phyloP scores from a whole-genome alignment of 1,140 invertebrate species.

The Coelopa frigida region DNA sequence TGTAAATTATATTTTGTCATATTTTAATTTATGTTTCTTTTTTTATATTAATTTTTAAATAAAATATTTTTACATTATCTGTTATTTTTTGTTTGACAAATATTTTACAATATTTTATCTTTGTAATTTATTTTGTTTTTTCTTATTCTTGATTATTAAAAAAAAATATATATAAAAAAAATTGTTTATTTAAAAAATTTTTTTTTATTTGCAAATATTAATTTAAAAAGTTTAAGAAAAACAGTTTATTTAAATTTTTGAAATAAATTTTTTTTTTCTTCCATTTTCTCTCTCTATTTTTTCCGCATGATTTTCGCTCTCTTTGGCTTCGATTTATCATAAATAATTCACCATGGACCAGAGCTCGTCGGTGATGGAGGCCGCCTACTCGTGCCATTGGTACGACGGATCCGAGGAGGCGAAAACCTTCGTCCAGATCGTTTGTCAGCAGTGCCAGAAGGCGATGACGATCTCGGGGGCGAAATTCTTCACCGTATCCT shows the following conservation, averaged over 20 bases:
- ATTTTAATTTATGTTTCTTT: neutral
- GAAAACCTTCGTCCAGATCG: conserved; percentile 81
- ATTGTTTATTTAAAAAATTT: too few relatives aligned
- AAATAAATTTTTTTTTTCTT: conserved; percentile 6
- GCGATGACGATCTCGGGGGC: conserved; percentile 78
- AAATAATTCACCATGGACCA: too few relatives aligned
- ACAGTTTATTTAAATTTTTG: conserved; percentile 6
- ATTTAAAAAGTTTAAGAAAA: neutral
- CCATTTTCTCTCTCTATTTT: neutral
- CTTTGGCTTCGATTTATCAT: too few relatives aligned
- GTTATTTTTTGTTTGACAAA: neutral
- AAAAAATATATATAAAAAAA: too few relatives aligned
- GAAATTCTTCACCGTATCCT: conserved; percentile 78
- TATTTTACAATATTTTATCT: neutral
- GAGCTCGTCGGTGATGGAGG: conserved; percentile 84
- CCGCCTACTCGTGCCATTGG: conserved; percentile 80
- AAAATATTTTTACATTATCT: neutral
- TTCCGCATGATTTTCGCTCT: neutral
- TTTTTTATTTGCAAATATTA: neutral
- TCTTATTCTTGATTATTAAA: too few relatives aligned
- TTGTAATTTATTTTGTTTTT: neutral
- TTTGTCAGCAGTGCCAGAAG: conserved; percentile 84
- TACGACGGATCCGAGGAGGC: conserved; percentile 82
- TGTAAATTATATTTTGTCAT: too few relatives aligned
- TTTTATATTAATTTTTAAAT: neutral